phyloP scores from a whole-genome alignment of 2,888 invertebrate species.

The Autographa gamma region DNA sequence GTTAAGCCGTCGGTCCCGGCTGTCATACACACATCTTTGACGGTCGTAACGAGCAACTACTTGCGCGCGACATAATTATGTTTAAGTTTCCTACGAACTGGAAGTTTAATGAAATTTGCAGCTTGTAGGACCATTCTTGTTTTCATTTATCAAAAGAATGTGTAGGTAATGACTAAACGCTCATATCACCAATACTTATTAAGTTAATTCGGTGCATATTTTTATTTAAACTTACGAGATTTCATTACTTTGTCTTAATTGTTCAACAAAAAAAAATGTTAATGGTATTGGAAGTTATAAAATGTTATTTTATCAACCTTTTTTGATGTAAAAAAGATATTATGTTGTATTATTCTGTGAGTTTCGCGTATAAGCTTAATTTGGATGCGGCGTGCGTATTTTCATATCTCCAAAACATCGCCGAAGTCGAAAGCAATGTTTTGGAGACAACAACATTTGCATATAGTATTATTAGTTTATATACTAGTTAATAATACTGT shows the following conservation, averaged over 20 bases:
- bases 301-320: background rate
- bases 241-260: too few relatives aligned
- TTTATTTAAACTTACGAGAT: background rate
- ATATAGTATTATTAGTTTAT: too few relatives aligned
- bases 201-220: background rate
- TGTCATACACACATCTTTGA: background rate
- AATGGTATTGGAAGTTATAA: background rate
- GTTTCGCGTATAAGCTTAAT: background rate
- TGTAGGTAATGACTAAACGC: constrained; percentile 4
- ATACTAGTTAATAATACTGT: too few relatives aligned
- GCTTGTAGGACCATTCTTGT: background rate
- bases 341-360: background rate
- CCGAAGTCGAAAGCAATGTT: too few relatives aligned
- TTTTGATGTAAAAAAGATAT: background rate
- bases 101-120: background rate
- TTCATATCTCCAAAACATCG: background rate
- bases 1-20: constrained; percentile 1
- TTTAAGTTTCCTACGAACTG: background rate
- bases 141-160: background rate
- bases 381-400: background rate
- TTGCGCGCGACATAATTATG: background rate
- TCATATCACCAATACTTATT: background rate
- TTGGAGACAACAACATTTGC: too few relatives aligned
- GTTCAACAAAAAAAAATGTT: too few relatives aligned
- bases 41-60: background rate